Conservation (phyloP, 2,888 invertebrate species). For the Eurois occulta region DNA sequence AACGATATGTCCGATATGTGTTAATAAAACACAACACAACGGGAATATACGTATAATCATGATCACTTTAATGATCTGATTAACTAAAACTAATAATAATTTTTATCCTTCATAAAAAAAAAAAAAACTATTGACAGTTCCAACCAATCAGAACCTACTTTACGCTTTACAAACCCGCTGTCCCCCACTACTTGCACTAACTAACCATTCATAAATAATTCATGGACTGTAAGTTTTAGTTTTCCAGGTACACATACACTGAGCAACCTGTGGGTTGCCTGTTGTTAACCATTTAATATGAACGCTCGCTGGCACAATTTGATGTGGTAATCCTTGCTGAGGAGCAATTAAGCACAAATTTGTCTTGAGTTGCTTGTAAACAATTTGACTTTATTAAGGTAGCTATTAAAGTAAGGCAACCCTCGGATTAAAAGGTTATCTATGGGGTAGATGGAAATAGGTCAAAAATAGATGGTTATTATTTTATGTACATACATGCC, state of each 20-base stretch:
- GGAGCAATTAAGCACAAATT: conserved; percentile 66
- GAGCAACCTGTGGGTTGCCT: conserved; percentile 75
- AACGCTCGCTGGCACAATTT: conserved; percentile 70
- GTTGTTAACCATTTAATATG: conserved; percentile 76
- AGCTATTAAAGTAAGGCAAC: conserved; percentile 1
- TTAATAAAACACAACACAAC: not conserved
- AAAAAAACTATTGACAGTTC: not conserved
- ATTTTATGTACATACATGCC: not conserved
- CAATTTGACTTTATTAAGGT: conserved; percentile 44
- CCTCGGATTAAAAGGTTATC: conserved; percentile 17
- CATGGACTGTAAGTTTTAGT: conserved; percentile 81
- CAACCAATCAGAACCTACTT: not conserved
- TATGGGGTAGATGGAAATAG: not conserved
- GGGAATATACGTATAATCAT: not conserved
- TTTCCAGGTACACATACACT: conserved; percentile 78
- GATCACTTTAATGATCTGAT: not conserved
- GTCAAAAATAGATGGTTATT: not conserved
- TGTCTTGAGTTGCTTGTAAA: conserved; percentile 51
- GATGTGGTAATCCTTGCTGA: conserved; percentile 64
- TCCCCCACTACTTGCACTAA: conserved; percentile 50
- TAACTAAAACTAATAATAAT: too few relatives aligned
- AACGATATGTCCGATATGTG: not conserved
- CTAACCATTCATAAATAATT: conserved; percentile 77
- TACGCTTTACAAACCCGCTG: conserved; percentile 19
- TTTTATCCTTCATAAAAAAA: too few relatives aligned